A percentile compares a stretch with the other conserved stretches of the same genome.
phyloP scores from a whole-genome alignment of 1,140 invertebrate genomes.

The Rhynchophorus ferrugineus region DNA sequence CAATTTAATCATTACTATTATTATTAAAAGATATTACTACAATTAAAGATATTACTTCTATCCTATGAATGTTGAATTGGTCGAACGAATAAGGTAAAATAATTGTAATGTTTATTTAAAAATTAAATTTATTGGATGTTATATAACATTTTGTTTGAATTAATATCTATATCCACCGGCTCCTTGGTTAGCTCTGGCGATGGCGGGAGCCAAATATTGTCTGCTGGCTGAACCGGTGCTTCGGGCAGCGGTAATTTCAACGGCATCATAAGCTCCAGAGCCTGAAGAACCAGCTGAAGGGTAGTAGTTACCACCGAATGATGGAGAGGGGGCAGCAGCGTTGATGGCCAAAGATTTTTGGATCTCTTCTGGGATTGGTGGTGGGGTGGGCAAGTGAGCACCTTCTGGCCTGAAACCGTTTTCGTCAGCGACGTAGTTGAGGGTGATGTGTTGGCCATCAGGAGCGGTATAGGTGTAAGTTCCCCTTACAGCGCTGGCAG shows the following conservation, averaged over 20 bases:
- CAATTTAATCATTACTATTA: too few relatives aligned
- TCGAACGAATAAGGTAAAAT: too few relatives aligned
- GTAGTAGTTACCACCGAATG: neutral
- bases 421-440: slow-evolving; percentile 50
- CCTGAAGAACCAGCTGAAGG: neutral
- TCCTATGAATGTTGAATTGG: too few relatives aligned
- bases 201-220: neutral
- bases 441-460: slow-evolving; percentile 48
- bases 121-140: too few relatives aligned
- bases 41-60: too few relatives aligned
- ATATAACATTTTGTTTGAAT: too few relatives aligned
- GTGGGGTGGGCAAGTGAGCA: slow-evolving; percentile 3
- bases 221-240: neutral
- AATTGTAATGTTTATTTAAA: too few relatives aligned
- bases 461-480: slow-evolving; percentile 54
- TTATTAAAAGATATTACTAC: too few relatives aligned
- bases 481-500: slow-evolving; percentile 51
- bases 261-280: neutral
- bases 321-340: neutral
- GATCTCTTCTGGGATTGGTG: slow-evolving; percentile 1
- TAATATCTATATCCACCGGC: slow-evolving; percentile 3
- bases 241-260: neutral
- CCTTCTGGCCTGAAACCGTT: slow-evolving; percentile 45
- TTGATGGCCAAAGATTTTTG: slow-evolving; percentile 1
- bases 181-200: neutral